Evolutionary conservation across 1,140 invertebrate genomes (phyloP).

Genomic region (Ooceraea biroi): DNA sequence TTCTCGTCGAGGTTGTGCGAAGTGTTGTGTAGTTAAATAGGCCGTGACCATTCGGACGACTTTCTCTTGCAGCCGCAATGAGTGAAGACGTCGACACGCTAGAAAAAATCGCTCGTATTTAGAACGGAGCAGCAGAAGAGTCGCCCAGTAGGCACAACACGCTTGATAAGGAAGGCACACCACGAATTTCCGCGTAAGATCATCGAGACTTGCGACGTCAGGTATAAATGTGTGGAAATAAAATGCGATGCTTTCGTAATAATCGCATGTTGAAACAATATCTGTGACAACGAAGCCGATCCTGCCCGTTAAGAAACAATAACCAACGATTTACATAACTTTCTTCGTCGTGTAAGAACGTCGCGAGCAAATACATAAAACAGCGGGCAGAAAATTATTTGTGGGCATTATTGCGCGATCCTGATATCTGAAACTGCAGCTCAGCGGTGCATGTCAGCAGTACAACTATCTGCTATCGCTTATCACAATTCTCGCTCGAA

Average conservation of each 20-base stretch:
- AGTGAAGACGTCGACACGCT: conserved; percentile 58
- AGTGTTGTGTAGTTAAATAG: conserved; percentile 78
- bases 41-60: conserved; percentile 80
- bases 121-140: conserved; percentile 15
- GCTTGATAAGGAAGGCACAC: background rate
- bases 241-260: background rate
- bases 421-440: background rate
- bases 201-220: background rate
- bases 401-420: background rate
- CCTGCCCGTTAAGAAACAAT: background rate
- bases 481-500: background rate
- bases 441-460: background rate
- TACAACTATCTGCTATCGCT: background rate
- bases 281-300: background rate
- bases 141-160: background rate
- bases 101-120: conserved; percentile 58
- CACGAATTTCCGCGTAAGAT: background rate
- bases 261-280: background rate
- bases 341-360: background rate
- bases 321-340: background rate
- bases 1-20: conserved; percentile 57
- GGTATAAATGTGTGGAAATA: no score
- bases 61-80: conserved; percentile 77
- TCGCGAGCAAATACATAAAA: background rate
- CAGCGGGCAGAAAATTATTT: background rate